phyloP scores from a whole-genome alignment of 1,140 invertebrate genomes.

The Neodiprion virginianus region DNA sequence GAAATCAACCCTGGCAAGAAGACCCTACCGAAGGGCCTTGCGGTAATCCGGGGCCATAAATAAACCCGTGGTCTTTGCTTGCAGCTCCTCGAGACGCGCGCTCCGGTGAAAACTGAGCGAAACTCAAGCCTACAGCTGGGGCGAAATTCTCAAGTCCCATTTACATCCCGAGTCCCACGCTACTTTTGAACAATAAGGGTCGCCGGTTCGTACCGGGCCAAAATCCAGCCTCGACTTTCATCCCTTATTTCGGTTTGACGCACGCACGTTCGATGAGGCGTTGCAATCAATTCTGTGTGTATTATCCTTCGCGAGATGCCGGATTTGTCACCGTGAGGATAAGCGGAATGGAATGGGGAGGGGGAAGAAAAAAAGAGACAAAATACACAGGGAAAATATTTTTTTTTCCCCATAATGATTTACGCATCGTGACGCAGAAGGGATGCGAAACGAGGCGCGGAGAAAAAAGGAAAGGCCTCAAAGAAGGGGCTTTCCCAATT shows the following conservation, averaged over 20 bases:
- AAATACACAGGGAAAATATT: background rate
- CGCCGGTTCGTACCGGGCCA: too few species aligned
- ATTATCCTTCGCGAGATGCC: too few species aligned
- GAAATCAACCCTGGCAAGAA: background rate
- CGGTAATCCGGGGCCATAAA: background rate
- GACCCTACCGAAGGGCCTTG: background rate
- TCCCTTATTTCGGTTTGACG: too few species aligned
- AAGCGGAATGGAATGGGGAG: background rate
- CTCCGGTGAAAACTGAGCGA: background rate
- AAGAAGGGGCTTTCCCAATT: constrained; percentile 8
- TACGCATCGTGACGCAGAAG: background rate
- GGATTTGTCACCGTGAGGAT: background rate
- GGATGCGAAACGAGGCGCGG: background rate
- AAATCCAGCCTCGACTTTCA: too few species aligned
- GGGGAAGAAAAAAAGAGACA: background rate
- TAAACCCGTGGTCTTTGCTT: background rate
- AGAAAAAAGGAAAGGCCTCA: background rate
- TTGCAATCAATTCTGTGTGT: too few species aligned
- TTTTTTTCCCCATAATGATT: background rate
- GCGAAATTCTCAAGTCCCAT: background rate
- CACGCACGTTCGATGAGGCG: too few species aligned
- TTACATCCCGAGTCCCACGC: background rate
- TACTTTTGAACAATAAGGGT: too few species aligned
- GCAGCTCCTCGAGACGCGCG: too few species aligned
- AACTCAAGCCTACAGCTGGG: background rate